Conservation (phyloP, 2,113 vertebrate species). For the Cygnus buccinator region DNA sequence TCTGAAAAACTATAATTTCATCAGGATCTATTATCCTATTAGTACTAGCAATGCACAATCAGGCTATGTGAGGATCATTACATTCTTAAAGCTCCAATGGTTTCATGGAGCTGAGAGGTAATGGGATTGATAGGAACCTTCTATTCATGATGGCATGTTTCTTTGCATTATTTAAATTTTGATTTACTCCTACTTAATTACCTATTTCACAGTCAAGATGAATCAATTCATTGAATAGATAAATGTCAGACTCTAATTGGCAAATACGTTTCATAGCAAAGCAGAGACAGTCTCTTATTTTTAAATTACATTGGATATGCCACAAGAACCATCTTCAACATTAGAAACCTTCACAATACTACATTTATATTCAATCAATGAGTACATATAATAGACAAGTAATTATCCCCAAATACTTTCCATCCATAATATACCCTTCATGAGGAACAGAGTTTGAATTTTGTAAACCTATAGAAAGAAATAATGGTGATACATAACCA, state of each 20-base stretch:
- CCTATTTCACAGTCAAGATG: conserved; percentile 13
- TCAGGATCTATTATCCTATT: not conserved
- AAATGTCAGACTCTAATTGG: not conserved
- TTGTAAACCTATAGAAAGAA: not conserved
- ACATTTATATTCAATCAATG: not conserved
- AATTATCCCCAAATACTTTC: not conserved
- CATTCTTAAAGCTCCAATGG: not conserved
- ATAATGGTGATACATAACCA: not conserved
- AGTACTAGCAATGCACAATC: not conserved
- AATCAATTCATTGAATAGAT: conserved; percentile 5
- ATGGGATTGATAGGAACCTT: not conserved
- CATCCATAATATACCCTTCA: not conserved
- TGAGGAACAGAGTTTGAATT: not conserved
- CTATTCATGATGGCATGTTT: not conserved
- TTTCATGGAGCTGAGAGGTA: not conserved
- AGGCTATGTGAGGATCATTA: not conserved
- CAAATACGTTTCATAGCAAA: not conserved
- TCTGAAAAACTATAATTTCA: not conserved
- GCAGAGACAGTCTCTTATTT: not conserved
- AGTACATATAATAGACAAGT: not conserved
- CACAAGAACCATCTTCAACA: not conserved
- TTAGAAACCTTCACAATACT: not conserved
- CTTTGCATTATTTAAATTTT: conserved; percentile 61
- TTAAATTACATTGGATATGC: not conserved
- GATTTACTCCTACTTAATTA: conserved; percentile 32